Conservation (phyloP, 2,797 vertebrate species). For the Gymnothorax javanicus region DNA sequence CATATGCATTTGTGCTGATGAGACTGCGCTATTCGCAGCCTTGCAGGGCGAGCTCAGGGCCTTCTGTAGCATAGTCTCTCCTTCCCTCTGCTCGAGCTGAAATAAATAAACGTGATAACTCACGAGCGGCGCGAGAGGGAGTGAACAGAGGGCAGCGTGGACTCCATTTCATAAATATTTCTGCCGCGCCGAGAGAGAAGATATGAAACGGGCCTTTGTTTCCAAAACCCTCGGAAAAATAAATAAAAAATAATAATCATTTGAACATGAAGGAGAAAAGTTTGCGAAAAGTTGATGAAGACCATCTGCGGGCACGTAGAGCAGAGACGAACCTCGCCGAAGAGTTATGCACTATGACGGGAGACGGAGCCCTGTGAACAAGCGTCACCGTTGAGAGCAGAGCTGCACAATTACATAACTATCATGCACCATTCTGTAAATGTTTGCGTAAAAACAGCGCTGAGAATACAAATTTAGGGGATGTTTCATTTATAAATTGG, state of each 20-base stretch:
- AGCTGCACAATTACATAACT: neutral
- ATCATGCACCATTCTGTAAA: neutral
- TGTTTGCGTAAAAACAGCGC: neutral
- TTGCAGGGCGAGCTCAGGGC: neutral
- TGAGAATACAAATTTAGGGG: neutral
- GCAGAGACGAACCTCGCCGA: neutral
- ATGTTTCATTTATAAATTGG: too few species aligned
- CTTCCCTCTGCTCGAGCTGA: neutral
- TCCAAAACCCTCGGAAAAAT: neutral
- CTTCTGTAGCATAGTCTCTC: neutral
- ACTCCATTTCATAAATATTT: constrained; percentile 1
- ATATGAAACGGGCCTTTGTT: neutral
- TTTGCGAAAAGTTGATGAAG: neutral
- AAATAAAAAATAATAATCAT: neutral
- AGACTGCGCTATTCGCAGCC: neutral
- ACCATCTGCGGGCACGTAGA: neutral
- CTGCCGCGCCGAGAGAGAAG: neutral
- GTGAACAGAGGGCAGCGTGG: neutral
- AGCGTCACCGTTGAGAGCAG: neutral
- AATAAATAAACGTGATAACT: constrained; percentile 11
- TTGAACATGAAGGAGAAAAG: neutral
- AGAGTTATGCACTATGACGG: neutral
- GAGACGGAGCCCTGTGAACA: neutral
- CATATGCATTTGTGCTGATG: neutral
- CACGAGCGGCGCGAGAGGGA: neutral